A percentile compares a stretch with the other conserved stretches of the same genome.
These are phyloP conservation scores for Corapipo altera DNA, from an alignment of 2,113 vertebrate species.

Conservation along the genomic window DNA sequence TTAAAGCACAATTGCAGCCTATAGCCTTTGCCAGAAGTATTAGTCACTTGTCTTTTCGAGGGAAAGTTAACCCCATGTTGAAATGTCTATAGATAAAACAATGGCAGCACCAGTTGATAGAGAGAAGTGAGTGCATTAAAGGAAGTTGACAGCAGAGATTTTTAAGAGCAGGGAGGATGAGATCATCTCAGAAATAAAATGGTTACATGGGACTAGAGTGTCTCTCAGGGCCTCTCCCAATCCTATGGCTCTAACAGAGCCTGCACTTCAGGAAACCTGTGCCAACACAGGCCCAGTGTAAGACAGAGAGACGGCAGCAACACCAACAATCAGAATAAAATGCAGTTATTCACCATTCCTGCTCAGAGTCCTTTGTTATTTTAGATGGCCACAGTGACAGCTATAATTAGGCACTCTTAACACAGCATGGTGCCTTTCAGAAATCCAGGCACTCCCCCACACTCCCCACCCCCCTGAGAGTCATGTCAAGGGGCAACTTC, in stretches of 20 bases:
- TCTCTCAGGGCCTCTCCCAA: not conserved
- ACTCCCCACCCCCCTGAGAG: not conserved
- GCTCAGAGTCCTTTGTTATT: not conserved
- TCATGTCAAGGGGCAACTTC: not conserved
- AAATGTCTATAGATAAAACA: not conserved
- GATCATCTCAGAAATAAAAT: not conserved
- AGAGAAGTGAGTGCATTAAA: not conserved
- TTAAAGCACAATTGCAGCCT: not conserved
- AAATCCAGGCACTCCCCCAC: not conserved
- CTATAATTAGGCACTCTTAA: not conserved
- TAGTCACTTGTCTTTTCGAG: not conserved
- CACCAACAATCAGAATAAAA: not conserved
- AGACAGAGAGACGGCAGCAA: not conserved
- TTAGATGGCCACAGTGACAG: not conserved
- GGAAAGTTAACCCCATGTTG: not conserved
- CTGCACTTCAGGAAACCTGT: rapidly evolving
- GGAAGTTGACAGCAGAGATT: not conserved
- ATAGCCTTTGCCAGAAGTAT: not conserved
- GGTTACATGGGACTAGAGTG: too few species aligned
- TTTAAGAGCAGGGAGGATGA: not conserved
- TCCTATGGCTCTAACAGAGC: not conserved
- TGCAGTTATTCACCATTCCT: not conserved
- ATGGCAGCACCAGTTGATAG: not conserved
- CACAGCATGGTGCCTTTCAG: not conserved
- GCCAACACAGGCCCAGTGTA: not conserved